A percentile compares a stretch with the other conserved stretches of the same genome.
Conservation (phyloP, 1,140 invertebrate species). For the Amyelois transitella region DNA sequence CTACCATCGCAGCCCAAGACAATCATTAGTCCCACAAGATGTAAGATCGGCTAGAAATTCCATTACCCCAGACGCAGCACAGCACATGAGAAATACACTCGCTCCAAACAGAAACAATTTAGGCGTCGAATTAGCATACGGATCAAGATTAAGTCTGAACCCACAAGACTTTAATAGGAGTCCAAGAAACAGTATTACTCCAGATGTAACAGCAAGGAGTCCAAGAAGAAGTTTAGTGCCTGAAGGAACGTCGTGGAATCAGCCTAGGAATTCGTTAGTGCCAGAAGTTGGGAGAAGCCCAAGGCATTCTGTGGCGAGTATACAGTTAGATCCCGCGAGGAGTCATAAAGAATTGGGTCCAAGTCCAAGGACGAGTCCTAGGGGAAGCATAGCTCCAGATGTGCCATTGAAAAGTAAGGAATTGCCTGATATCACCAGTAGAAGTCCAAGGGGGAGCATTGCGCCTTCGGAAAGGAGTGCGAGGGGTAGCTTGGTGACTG, state of each 20-base stretch:
- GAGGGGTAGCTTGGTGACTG: constrained; percentile 70
- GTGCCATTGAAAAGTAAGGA: constrained; percentile 57
- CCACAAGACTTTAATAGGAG: constrained; percentile 77
- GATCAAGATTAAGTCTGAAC: constrained; percentile 74
- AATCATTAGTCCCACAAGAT: constrained; percentile 77
- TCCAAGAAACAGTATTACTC: constrained; percentile 79
- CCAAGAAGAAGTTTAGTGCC: constrained; percentile 78
- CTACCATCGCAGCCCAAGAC: constrained; percentile 76
- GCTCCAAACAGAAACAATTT: constrained; percentile 78
- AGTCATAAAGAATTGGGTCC: constrained; percentile 79
- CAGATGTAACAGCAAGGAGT: constrained; percentile 71
- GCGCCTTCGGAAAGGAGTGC: constrained; percentile 64
- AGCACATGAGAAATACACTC: constrained; percentile 67
- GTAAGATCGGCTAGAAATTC: constrained; percentile 76
- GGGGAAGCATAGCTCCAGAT: constrained; percentile 77
- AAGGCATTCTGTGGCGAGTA: constrained; percentile 75
- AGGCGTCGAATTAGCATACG: constrained; percentile 72
- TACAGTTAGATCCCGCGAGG: constrained; percentile 64
- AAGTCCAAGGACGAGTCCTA: constrained; percentile 74
- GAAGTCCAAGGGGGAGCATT: constrained; percentile 78
- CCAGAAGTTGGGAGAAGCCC: constrained; percentile 74
- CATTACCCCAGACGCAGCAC: constrained; percentile 73
- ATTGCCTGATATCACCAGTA: constrained; percentile 51
- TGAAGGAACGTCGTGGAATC: constrained; percentile 71
- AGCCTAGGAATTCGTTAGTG: constrained; percentile 63